Evolutionary conservation across 2,113 vertebrate species (phyloP).

Genomic region (Eolophus roseicapilla): DNA sequence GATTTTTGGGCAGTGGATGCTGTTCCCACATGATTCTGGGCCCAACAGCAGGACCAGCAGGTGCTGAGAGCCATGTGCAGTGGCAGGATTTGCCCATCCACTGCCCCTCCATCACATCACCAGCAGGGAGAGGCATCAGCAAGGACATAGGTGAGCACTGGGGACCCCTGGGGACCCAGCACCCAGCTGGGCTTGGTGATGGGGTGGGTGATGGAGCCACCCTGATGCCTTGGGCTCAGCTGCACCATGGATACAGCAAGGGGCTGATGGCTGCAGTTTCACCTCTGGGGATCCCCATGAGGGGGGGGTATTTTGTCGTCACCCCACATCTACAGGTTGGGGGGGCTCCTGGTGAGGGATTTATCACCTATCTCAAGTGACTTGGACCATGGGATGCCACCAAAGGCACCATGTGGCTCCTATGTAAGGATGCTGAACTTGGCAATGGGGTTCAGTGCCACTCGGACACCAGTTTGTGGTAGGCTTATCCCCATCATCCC

Average conservation of each 20-base stretch:
- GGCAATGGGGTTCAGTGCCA: not conserved
- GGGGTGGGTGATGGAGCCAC: not conserved
- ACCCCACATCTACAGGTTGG: not conserved
- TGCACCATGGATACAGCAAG: not conserved
- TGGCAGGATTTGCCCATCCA: not conserved
- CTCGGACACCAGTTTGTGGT: not conserved
- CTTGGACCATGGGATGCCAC: not conserved
- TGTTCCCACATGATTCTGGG: accelerated
- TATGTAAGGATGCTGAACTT: not conserved
- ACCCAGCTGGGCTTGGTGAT: not conserved
- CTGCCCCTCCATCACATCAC: not conserved
- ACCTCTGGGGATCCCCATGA: accelerated
- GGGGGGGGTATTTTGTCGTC: not conserved
- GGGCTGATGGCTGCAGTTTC: accelerated
- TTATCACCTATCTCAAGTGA: not conserved
- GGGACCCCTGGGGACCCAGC: not conserved
- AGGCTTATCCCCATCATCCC: not conserved
- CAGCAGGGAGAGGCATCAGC: accelerated
- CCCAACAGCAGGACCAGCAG: not conserved
- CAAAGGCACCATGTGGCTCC: not conserved
- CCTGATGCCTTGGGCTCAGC: not conserved
- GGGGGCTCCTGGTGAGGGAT: not conserved
- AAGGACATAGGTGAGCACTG: not conserved
- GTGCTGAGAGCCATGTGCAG: accelerated
- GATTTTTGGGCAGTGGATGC: not conserved